These are phyloP conservation scores for Archilochus colubris DNA, from an alignment of 2,113 vertebrate species.

Conservation along the genomic window DNA sequence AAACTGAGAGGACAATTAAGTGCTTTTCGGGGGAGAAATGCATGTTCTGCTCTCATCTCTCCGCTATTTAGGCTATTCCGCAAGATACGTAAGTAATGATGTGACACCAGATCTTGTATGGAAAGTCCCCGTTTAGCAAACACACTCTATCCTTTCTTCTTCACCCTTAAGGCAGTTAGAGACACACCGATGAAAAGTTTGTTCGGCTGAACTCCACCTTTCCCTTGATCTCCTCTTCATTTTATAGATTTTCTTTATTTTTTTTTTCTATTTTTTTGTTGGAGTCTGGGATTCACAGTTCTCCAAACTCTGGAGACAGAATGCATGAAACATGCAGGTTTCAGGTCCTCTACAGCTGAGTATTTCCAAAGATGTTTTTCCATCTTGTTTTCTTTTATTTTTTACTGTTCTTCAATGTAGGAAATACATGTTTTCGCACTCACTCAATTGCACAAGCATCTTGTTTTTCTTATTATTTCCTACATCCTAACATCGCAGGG, in stretches of 20 bases:
- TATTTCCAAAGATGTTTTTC: not conserved
- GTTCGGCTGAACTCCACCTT: not conserved
- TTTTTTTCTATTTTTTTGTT: not conserved
- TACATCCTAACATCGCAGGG: not conserved
- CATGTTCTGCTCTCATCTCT: not conserved
- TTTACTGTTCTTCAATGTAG: not conserved
- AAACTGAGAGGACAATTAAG: not conserved
- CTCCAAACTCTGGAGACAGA: not conserved
- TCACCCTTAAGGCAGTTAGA: not conserved
- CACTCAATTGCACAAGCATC: not conserved
- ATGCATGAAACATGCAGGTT: not conserved
- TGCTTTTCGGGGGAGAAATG: not conserved
- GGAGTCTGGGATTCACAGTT: not conserved
- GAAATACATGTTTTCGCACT: not conserved
- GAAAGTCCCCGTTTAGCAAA: not conserved
- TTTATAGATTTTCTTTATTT: too few species aligned
- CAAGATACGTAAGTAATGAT: not conserved
- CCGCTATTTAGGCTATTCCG: not conserved
- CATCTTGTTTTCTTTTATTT: not conserved
- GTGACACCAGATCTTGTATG: not conserved
- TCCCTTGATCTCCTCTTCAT: accelerated
- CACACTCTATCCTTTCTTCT: accelerated
- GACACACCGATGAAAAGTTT: not conserved
- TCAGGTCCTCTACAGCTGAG: not conserved
- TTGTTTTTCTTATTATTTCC: not conserved